Conservation (phyloP, 2,888 invertebrate species). For the Melanargia galathea region DNA sequence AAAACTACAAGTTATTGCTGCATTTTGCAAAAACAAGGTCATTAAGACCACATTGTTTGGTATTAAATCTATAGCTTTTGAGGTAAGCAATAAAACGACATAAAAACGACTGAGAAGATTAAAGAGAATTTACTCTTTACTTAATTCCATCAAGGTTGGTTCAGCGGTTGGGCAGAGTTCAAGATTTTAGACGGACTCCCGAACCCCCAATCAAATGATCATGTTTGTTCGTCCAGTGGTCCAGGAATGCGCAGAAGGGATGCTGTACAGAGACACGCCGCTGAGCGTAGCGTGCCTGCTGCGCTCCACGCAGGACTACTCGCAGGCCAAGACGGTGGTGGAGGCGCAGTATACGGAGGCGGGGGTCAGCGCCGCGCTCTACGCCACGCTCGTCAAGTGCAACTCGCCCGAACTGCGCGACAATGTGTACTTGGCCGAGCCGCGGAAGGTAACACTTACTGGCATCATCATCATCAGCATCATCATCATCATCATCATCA, state of each 20-base stretch:
- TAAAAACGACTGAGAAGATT: too few relatives aligned
- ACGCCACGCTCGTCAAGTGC: slow-evolving; percentile 59
- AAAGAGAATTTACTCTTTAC: too few relatives aligned
- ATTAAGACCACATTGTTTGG: too few relatives aligned
- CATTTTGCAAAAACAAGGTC: too few relatives aligned
- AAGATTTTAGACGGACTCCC: too few relatives aligned
- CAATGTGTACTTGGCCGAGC: slow-evolving; percentile 59
- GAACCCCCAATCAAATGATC: neutral
- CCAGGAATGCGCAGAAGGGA: slow-evolving; percentile 61
- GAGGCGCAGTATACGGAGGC: slow-evolving; percentile 40
- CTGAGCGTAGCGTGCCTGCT: slow-evolving; percentile 61
- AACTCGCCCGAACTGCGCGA: slow-evolving; percentile 56
- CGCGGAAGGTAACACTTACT: slow-evolving; percentile 40
- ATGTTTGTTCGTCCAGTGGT: slow-evolving; percentile 51
- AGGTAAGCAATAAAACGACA: too few relatives aligned
- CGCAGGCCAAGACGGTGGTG: slow-evolving; percentile 38
- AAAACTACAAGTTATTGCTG: too few relatives aligned
- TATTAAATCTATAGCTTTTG: too few relatives aligned
- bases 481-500: too few relatives aligned
- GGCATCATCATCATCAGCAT: too few relatives aligned
- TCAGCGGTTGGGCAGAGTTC: too few relatives aligned
- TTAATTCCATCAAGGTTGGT: too few relatives aligned
- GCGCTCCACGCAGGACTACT: slow-evolving; percentile 41
- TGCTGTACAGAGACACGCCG: slow-evolving; percentile 61
- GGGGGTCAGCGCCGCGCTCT: slow-evolving; percentile 56